These are phyloP conservation scores for Balearica regulorum DNA, from an alignment of 2,797 vertebrate genomes.

Conservation along the genomic window DNA sequence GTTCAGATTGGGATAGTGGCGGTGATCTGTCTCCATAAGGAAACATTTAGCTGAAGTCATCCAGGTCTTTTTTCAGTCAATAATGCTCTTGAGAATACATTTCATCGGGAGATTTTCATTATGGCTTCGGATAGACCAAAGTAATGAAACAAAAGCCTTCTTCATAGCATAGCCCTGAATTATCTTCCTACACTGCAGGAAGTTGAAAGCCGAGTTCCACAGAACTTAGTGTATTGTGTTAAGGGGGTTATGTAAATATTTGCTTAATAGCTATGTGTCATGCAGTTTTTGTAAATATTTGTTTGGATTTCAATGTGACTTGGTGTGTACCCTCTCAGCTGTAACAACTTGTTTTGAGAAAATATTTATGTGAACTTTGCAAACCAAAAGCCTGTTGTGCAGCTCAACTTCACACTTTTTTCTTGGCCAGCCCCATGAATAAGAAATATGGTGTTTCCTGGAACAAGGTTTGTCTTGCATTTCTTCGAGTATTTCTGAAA, in stretches of 20 bases:
- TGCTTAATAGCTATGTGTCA: not conserved
- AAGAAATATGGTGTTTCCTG: not conserved
- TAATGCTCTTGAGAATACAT: not conserved
- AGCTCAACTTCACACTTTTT: not conserved
- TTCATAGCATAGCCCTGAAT: not conserved
- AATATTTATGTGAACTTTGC: constrained; percentile 19
- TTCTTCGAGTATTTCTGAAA: not conserved
- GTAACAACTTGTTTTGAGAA: not conserved
- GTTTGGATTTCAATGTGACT: not conserved
- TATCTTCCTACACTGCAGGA: not conserved
- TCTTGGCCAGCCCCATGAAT: not conserved
- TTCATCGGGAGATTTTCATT: not conserved
- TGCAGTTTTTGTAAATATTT: not conserved
- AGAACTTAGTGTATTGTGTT: not conserved
- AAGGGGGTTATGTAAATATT: not conserved
- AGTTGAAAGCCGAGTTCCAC: not conserved
- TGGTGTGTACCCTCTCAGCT: not conserved
- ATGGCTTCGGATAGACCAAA: not conserved
- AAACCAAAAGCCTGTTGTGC: not conserved
- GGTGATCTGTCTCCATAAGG: not conserved
- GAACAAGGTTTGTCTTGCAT: not conserved
- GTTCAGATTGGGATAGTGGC: not conserved
- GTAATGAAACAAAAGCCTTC: not conserved
- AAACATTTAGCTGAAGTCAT: not conserved
- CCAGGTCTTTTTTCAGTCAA: not conserved